Evolutionary conservation across 2,888 invertebrate genomes (phyloP).

Genomic region (Salpingus planirostris): DNA sequence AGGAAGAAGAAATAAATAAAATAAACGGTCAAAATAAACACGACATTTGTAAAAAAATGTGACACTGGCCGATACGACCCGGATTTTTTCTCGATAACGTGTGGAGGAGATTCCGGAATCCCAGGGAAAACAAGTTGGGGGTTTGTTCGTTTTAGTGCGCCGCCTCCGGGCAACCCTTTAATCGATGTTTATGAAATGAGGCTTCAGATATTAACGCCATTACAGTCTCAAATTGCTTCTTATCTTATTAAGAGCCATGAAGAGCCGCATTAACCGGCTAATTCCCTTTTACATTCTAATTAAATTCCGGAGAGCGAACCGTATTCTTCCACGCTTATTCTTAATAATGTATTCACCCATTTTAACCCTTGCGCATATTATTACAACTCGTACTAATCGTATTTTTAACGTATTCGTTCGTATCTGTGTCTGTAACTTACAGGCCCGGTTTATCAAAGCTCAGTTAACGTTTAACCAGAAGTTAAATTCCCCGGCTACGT

Average conservation of each 20-base stretch:
- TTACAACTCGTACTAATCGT: conserved; percentile 8
- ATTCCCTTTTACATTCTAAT: conserved; percentile 39
- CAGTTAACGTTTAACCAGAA: no score
- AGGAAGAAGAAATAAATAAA: no score
- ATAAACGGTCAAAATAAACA: no score
- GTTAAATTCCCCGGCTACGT: no score
- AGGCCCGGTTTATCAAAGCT: no score
- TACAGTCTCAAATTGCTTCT: conserved; percentile 42
- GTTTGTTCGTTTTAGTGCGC: no score
- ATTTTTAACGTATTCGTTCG: conserved; percentile 14
- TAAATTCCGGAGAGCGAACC: conserved; percentile 25
- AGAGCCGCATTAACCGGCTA: conserved; percentile 40
- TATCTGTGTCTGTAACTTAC: no score
- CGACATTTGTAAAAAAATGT: no score
- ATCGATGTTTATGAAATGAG: conserved; percentile 43
- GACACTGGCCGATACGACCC: no score
- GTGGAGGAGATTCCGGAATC: conserved; percentile 1
- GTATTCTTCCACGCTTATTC: no score
- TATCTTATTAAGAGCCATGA: conserved; percentile 41
- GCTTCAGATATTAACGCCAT: conserved; percentile 40
- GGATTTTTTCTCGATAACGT: neutral
- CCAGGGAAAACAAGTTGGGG: conserved; percentile 7
- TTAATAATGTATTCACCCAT: no score
- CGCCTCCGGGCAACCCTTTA: conserved; percentile 34
- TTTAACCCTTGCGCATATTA: no score